Base-by-base conservation (phyloP, 2,797 vertebrate species). In the Darevskia mixta region DNA sequence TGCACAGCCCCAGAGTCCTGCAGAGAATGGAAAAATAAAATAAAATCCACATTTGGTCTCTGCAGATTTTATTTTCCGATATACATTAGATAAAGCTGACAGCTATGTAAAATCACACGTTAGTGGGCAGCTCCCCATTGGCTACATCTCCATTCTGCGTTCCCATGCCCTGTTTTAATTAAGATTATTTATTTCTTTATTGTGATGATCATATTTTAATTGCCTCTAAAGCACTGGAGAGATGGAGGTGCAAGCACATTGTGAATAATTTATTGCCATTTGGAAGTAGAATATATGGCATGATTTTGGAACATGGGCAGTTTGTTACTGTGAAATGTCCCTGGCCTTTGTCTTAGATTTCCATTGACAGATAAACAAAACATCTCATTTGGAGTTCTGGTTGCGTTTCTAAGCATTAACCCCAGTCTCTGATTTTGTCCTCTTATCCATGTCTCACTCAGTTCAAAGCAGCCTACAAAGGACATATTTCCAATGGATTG, bases 161-260 rank as follows among this genome's bases (percentile, higher is more conserved):
- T 95, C 93, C 94, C 15, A 84, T 94, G 93, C 75, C 91, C 77
- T 87, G 87, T 93, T 96, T 96, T 97, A 96, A 96, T 95, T 96
- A 97, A 92, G 88, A 45, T 93, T 96, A 95, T 95, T 96, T 95
- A 93, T 96, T 97, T 96, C 91, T 95, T 96, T 95, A 93, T 95
- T 92, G 94, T 87, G 67, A 86, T 92, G 86, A 93, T 94, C 95
- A 85, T 88, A 0, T 95, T 95, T 96, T 95, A 95, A 95, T 95
- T 94, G 93, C 95, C 88, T 7, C 11, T 73, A 79, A 89, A 91
- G 32, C 89, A 95, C 90, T n/a, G 89, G 89, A 38, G 77, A 92
- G 90, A 90, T 88, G 89, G 69, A 92, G 88, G 82, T 92, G 77
- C 76, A 87, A 83, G 72, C 90, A 61, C 49, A 72, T 89, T 85